Evolutionary conservation across 2,888 invertebrate species (phyloP), one percentile per base, ranked within the genome.

Genomic region (Tiliacea citrago): DNA sequence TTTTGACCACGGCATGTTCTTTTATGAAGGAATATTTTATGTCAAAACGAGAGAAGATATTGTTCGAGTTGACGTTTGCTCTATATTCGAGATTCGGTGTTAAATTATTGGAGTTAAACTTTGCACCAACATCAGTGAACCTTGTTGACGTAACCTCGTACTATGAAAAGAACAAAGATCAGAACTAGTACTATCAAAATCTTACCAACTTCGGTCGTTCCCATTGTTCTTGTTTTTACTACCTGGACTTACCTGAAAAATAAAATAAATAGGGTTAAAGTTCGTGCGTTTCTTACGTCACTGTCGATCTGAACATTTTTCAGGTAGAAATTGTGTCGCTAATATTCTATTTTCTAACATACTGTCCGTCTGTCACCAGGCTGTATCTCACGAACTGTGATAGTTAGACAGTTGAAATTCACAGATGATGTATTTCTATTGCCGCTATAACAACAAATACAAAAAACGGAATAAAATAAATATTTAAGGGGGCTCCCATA

Each of bases 171-270:
- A 69, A 83, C 70, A 79, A 76, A 76, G 42, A 82, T 78, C 66
- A 18, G 24, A 81, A 82, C 62, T 82, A 66, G 63, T 70, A 63
- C 83, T 68, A 82, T 81, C 73, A 70, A 70, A 78, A 82, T 70
- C 81, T 81, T 81, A 81, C 81, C 81, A 82, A 81, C 67, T 81
- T 82, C 63, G 60, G 68, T 66, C 49, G 68, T 78, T 82, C 53
- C 13, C 73, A 21, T 57, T 51, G 55, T 68, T 70, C 53, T 67
- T 63, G 68, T 67, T 70, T 55, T 63, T 58, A 61, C 53, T 47
- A 47, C 10, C 49, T 24, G 29, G 39, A 79, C 83, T 88, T 88
- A 87, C 87, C 88, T 86, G 87, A 61, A 85, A 87, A 73, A 84
- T 68, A 62, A 79, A 65, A 35, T n/a, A 71, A 65, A 65, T 74